Conservation (phyloP, 2,888 invertebrate genomes). For the Mesorhabditis belari region DNA sequence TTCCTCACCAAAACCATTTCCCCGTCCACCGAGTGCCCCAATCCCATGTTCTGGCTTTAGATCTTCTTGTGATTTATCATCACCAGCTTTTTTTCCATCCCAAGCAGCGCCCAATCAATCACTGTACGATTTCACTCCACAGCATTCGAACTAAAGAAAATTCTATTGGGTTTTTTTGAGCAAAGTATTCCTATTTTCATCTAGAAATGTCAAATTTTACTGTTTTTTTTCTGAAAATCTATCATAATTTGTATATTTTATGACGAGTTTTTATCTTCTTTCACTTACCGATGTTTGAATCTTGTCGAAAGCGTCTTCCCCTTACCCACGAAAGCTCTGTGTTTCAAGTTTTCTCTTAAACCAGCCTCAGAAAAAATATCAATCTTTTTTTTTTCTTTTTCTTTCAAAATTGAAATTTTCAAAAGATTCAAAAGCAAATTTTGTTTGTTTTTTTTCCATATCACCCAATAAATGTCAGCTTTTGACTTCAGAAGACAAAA, state of each 20-base stretch:
- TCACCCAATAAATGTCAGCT: no score
- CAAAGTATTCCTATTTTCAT: neutral
- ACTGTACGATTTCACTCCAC: slow-evolving; percentile 68
- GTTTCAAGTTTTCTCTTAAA: no score
- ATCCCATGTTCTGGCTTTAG: slow-evolving; percentile 37
- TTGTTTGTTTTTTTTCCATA: no score
- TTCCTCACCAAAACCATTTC: slow-evolving; percentile 24
- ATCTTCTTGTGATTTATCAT: slow-evolving; percentile 7
- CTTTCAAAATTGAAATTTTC: no score
- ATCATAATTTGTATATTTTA: neutral
- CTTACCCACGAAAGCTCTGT: no score
- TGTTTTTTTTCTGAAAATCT: neutral
- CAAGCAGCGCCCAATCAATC: slow-evolving; percentile 62
- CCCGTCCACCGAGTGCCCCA: slow-evolving; percentile 32
- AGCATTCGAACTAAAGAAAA: slow-evolving; percentile 66
- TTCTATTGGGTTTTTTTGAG: neutral
- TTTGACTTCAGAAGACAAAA: no score
- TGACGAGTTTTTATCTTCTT: neutral
- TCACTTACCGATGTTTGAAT: slow-evolving; percentile 61
- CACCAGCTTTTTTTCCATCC: slow-evolving; percentile 14
- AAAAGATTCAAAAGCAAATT: no score
- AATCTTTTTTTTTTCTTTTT: no score
- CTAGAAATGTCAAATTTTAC: neutral
- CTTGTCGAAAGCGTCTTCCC: slow-evolving; percentile 65
- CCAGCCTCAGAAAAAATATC: no score